These are phyloP conservation scores for Capreolus pygargus DNA, from an alignment of 2,113 vertebrate genomes.

Conservation along the genomic window DNA sequence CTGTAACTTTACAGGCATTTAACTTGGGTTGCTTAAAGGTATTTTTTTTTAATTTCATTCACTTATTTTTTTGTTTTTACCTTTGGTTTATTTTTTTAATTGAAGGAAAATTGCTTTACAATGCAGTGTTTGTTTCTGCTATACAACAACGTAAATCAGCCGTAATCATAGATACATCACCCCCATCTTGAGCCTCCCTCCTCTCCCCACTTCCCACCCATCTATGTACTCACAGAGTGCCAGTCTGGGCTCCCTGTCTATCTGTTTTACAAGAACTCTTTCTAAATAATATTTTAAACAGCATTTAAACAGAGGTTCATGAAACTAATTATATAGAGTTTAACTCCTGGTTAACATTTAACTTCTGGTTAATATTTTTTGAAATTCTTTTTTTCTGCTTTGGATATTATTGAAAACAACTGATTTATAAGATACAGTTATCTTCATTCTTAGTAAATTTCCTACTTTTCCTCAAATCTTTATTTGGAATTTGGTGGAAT, in stretches of 20 bases:
- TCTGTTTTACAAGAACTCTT: not conserved
- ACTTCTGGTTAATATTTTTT: not conserved
- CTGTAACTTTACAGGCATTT: not conserved
- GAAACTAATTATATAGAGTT: not conserved
- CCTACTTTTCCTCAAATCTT: not conserved
- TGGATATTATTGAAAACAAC: not conserved
- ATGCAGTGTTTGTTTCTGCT: not conserved
- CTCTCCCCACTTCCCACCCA: not conserved
- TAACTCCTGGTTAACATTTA: not conserved
- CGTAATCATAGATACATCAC: not conserved
- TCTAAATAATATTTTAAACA: not conserved
- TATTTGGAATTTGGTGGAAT: not conserved
- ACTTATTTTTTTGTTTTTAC: not conserved
- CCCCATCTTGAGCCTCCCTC: not conserved
- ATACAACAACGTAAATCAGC: not conserved
- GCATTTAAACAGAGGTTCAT: not conserved
- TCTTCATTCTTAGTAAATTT: conserved; percentile 16
- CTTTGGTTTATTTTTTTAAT: not conserved
- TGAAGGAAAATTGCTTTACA: not conserved
- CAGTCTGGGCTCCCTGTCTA: not conserved
- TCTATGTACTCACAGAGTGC: not conserved
- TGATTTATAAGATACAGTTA: not conserved
- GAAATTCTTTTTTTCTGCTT: conserved; percentile 5
- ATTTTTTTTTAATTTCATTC: not conserved
- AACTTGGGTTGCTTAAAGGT: not conserved